phyloP scores from a whole-genome alignment of 2,888 invertebrate genomes.

The Yponomeuta sedellus region DNA sequence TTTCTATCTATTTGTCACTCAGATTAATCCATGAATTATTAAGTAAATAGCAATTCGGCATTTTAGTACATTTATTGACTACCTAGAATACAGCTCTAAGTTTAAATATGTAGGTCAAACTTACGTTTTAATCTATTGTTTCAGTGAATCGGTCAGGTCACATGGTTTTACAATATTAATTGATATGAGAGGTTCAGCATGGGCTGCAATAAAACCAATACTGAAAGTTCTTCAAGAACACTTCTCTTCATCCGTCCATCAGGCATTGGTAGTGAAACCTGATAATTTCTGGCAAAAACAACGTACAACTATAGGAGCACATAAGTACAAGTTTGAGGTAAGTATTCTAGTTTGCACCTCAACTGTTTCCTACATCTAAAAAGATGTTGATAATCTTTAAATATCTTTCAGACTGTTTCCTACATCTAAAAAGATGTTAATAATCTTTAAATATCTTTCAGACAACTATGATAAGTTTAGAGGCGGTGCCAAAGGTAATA shows the following conservation, averaged over 20 bases:
- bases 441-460: constrained; percentile 62
- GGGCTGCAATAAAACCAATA: constrained; percentile 98
- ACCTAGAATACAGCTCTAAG: no score
- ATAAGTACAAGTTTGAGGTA: constrained; percentile 99
- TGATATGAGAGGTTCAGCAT: constrained; percentile 98
- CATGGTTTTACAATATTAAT: constrained; percentile 96
- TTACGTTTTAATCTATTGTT: constrained; percentile 35
- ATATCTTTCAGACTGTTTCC: constrained; percentile 86
- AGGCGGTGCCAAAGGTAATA: constrained; percentile 94
- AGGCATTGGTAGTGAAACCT: constrained; percentile 97
- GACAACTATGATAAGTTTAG: constrained; percentile 97
- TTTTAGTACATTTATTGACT: no score
- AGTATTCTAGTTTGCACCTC: constrained; percentile 16
- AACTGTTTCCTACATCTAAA: background rate
- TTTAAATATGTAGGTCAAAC: no score
- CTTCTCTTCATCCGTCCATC: constrained; percentile 94
- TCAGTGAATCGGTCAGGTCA: constrained; percentile 89
- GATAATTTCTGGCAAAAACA: constrained; percentile 99
- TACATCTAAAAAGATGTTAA: background rate
- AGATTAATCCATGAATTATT: no score
- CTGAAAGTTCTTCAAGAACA: constrained; percentile 97
- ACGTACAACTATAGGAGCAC: constrained; percentile 96
- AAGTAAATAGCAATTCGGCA: no score
- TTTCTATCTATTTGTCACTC: no score
- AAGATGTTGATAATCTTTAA: constrained; percentile 10